These are phyloP conservation scores for Archivesica marissinica DNA, from an alignment of 1,140 invertebrate genomes.

Conservation along the genomic window DNA sequence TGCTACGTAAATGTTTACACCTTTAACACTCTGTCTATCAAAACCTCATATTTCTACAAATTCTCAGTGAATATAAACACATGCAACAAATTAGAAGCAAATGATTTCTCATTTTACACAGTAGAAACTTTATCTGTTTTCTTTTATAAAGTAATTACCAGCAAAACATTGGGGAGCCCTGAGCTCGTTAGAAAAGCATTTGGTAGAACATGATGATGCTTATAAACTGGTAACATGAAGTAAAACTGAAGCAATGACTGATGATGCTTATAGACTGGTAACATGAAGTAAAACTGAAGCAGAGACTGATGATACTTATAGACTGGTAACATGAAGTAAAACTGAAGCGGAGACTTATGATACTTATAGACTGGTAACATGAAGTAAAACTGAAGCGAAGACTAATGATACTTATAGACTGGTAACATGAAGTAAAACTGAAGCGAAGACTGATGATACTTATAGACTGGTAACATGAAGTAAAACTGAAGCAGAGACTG, in stretches of 20 bases:
- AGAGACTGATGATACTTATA: neutral
- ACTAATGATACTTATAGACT: conserved; percentile 17
- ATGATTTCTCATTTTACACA: conserved; percentile 62
- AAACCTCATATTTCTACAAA: conserved; percentile 5
- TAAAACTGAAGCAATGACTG: neutral
- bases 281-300: neutral
- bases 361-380: conserved; percentile 1
- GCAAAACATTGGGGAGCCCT: conserved; percentile 24
- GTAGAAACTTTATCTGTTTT: conserved; percentile 64
- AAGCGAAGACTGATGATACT: neutral
- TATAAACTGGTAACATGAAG: conserved; percentile 4
- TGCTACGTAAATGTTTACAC: no score
- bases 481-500: neutral
- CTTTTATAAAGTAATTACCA: conserved; percentile 60
- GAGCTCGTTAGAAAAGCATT: conserved; percentile 36
- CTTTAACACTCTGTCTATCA: neutral
- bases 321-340: conserved; percentile 2
- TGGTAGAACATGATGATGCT: conserved; percentile 14
- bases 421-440: neutral
- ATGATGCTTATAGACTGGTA: conserved; percentile 22
- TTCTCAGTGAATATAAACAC: conserved; percentile 44
- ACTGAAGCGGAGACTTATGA: neutral
- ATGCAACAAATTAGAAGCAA: conserved; percentile 58
- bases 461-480: conserved; percentile 8
- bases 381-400: neutral